phyloP scores from a whole-genome alignment of 2,888 invertebrate species.

The Danaus chrysippus region DNA sequence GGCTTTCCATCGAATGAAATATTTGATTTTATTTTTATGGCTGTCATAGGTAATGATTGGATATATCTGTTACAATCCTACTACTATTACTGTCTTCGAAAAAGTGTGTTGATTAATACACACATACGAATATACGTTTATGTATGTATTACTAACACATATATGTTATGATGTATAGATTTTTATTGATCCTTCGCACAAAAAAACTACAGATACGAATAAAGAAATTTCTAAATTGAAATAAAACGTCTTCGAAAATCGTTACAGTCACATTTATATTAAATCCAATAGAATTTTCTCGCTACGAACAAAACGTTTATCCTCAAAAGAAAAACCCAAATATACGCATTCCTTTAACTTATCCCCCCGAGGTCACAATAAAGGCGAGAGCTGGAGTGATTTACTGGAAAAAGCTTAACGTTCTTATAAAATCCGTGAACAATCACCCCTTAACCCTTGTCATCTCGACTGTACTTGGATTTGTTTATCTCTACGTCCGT shows the following conservation, averaged over 20 bases:
- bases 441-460: slow-evolving; percentile 33
- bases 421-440: slow-evolving; percentile 30
- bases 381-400: slow-evolving; percentile 30
- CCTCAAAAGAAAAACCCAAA: slow-evolving; percentile 22
- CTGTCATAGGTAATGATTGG: no score
- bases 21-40: no score
- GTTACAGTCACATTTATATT: slow-evolving; percentile 5
- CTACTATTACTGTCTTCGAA: no score
- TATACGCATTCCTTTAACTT: slow-evolving; percentile 22
- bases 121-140: no score
- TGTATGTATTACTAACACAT: no score
- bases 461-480: slow-evolving; percentile 27
- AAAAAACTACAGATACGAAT: not conserved
- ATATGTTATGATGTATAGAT: no score
- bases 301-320: slow-evolving; percentile 19
- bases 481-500: slow-evolving; percentile 19
- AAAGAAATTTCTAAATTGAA: not conserved
- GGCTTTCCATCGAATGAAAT: no score
- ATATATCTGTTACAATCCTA: no score
- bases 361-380: slow-evolving; percentile 30
- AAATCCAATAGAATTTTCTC: slow-evolving; percentile 11
- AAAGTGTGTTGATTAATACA: no score
- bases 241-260: not conserved
- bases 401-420: slow-evolving; percentile 33
- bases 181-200: no score